Evolutionary conservation across 2,888 invertebrate genomes (phyloP).

Genomic region (Hirtodrosophila confusa): DNA sequence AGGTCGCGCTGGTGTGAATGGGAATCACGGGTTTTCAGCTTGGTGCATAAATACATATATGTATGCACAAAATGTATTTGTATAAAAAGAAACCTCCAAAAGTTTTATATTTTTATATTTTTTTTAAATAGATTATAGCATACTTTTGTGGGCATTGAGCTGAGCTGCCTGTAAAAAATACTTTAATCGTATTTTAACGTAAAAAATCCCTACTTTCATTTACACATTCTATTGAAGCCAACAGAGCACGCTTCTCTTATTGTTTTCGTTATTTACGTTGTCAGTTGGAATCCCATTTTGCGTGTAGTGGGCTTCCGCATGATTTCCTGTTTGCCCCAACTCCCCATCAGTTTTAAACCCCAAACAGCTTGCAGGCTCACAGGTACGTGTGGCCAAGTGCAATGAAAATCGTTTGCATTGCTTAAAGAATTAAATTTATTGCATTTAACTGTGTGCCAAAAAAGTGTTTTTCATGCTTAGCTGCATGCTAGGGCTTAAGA

Average conservation of each 20-base stretch:
- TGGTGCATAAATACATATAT: constrained; percentile 21
- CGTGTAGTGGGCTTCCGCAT: constrained; percentile 59
- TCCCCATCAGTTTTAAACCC: constrained; percentile 1
- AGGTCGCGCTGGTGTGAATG: constrained; percentile 35
- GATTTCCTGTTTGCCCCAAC: constrained; percentile 47
- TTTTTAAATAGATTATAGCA: constrained; percentile 15
- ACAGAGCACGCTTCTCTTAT: background rate
- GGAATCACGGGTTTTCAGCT: constrained; percentile 61
- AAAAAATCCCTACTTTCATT: too few relatives aligned
- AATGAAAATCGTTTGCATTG: constrained; percentile 41
- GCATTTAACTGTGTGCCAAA: constrained; percentile 58
- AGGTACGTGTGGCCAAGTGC: constrained; percentile 21
- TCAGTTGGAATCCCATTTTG: constrained; percentile 67
- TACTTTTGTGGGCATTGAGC: constrained; percentile 19
- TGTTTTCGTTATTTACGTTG: constrained; percentile 59
- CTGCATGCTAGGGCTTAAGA: constrained; percentile 56
- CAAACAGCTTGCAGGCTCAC: background rate
- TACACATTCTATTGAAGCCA: background rate
- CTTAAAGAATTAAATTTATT: constrained; percentile 67
- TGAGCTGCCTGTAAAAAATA: background rate
- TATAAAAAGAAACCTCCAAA: background rate
- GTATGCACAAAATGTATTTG: background rate
- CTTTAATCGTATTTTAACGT: too few relatives aligned
- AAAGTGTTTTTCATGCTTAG: constrained; percentile 63
- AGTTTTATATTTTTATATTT: background rate